These are phyloP conservation scores for Phalanger gymnotis DNA, from an alignment of 2,797 vertebrate species.

Conservation along the genomic window DNA sequence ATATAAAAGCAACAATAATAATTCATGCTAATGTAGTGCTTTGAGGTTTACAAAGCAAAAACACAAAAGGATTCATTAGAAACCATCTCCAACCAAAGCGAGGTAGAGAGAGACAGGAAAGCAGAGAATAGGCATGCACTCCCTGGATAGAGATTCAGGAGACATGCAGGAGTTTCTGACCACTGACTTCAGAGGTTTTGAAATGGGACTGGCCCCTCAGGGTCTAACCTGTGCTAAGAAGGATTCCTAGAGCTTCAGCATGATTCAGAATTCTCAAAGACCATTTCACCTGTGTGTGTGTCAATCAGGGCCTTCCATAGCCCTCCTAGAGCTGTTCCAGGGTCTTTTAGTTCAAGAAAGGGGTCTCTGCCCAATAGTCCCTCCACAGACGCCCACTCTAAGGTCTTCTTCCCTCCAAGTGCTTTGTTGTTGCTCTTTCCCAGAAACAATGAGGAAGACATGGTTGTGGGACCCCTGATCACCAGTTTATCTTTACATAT, in stretches of 20 bases:
- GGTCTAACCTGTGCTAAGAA: neutral
- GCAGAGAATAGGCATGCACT: neutral
- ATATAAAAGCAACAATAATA: neutral
- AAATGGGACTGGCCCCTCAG: neutral
- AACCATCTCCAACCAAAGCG: neutral
- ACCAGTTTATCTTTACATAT: neutral
- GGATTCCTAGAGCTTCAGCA: neutral
- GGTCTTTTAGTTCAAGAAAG: neutral
- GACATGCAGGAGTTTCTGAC: neutral
- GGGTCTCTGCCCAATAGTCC: neutral
- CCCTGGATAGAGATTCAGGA: neutral
- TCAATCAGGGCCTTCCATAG: neutral
- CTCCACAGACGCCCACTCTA: neutral
- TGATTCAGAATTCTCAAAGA: neutral
- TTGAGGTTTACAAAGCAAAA: neutral
- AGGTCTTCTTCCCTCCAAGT: neutral
- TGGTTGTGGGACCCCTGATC: neutral
- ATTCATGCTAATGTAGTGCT: neutral
- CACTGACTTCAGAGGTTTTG: neutral
- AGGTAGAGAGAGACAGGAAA: neutral
- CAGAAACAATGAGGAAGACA: neutral
- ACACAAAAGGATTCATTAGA: neutral
- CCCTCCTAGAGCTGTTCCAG: neutral
- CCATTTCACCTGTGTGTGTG: neutral
- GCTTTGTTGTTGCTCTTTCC: neutral